Evolutionary conservation across 2,113 vertebrate species (phyloP).

Genomic region (Danionella cerebrum): DNA sequence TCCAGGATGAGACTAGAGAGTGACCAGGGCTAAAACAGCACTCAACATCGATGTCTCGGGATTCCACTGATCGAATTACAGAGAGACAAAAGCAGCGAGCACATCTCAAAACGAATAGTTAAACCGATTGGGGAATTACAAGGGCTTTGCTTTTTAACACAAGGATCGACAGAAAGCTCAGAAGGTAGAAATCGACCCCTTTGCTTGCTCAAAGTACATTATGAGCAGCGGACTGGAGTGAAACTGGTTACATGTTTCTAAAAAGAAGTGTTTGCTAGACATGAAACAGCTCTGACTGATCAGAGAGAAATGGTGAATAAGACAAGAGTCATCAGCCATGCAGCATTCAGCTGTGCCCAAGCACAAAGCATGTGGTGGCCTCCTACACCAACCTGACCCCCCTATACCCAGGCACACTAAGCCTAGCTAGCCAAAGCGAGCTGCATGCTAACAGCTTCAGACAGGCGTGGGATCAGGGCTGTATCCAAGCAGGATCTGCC

Average conservation of each 20-base stretch:
- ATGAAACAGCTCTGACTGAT: conserved; percentile 20
- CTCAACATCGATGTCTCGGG: not conserved
- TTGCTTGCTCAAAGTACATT: too few species aligned
- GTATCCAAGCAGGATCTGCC: conserved; percentile 82
- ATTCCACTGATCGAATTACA: not conserved
- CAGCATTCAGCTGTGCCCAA: conserved; percentile 18
- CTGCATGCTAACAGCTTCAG: conserved; percentile 89
- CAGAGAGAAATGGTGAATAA: conserved; percentile 43
- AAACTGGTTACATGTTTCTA: not conserved
- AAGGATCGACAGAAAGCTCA: not conserved
- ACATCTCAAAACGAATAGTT: not conserved
- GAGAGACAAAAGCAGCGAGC: not conserved
- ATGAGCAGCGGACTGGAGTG: too few species aligned
- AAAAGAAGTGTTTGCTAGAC: not conserved
- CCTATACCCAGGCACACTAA: conserved; percentile 68
- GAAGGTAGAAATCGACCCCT: not conserved
- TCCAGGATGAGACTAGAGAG: conserved; percentile 28
- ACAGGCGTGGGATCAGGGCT: conserved; percentile 89
- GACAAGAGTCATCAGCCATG: conserved; percentile 44
- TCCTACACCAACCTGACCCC: conserved; percentile 48
- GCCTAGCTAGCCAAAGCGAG: conserved; percentile 75
- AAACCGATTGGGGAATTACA: not conserved
- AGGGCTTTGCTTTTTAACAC: conserved; percentile 12
- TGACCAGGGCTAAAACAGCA: conserved; percentile 12
- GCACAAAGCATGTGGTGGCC: conserved; percentile 41